A percentile compares a stretch with the other conserved stretches of the same genome.
phyloP scores from a whole-genome alignment of 2,113 vertebrate genomes.

The Phaethornis superciliosus region DNA sequence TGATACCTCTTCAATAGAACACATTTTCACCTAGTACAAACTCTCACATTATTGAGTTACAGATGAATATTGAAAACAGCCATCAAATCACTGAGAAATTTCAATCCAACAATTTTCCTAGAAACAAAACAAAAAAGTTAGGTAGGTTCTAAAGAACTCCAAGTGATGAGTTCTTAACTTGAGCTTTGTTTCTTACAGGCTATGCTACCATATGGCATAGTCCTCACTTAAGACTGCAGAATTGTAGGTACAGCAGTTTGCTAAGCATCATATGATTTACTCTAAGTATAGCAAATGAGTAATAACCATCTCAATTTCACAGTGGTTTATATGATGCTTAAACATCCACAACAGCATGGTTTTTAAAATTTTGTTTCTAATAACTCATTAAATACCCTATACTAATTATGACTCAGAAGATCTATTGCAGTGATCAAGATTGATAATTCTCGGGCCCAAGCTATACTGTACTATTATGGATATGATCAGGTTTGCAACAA shows the following conservation, averaged over 20 bases:
- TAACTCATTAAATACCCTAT: background rate
- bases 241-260: background rate
- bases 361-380: background rate
- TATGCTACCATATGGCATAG: background rate
- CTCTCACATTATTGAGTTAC: background rate
- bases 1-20: background rate
- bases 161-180: background rate
- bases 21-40: accelerated
- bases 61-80: background rate
- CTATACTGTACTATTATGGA: background rate
- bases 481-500: background rate
- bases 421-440: background rate
- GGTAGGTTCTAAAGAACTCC: background rate
- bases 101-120: background rate
- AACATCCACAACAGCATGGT: background rate
- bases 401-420: background rate
- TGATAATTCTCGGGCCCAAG: background rate
- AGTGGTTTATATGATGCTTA: background rate
- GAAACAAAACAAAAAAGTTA: background rate
- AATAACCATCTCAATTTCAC: background rate
- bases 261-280: background rate
- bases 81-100: background rate
- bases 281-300: background rate
- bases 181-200: background rate
- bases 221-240: background rate